A percentile compares a stretch with the other conserved stretches of the same genome.
phyloP scores from a whole-genome alignment of 92 coral and sea anemone species.

The Epizoanthus ramosus region DNA sequence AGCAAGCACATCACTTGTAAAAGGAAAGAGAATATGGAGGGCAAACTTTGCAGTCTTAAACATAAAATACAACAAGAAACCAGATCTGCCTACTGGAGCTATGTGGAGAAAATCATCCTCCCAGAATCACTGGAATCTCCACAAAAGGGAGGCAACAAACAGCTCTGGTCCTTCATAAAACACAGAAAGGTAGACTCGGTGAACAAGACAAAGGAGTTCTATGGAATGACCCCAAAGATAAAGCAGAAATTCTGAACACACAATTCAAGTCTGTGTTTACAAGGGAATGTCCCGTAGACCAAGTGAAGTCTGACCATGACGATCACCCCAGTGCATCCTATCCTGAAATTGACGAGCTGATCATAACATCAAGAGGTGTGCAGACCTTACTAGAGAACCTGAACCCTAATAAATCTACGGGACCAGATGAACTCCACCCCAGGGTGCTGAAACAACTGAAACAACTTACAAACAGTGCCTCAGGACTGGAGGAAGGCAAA shows the following conservation, averaged over 20 bases:
- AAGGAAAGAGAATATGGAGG: conserved; percentile 28
- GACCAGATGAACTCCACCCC: conserved; percentile 29
- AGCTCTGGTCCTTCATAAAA: conserved; percentile 36
- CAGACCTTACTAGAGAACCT: conserved; percentile 38
- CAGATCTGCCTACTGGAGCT: conserved; percentile 36
- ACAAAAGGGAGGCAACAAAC: conserved; percentile 16
- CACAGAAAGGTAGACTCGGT: conserved; percentile 46
- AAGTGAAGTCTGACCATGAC: conserved; percentile 17
- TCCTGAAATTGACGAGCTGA: conserved; percentile 33
- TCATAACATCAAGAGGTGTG: conserved; percentile 44
- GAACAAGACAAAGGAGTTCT: conserved; percentile 25
- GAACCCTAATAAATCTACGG: conserved; percentile 45
- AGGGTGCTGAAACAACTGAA: conserved; percentile 27
- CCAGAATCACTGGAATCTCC: conserved; percentile 3
- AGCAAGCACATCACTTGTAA: conserved; percentile 2
- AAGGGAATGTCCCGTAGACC: background rate
- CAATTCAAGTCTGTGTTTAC: conserved; percentile 40
- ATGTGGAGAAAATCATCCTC: conserved; percentile 11
- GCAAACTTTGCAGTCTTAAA: conserved; percentile 31
- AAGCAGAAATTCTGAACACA: conserved; percentile 41
- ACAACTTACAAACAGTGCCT: conserved; percentile 31
- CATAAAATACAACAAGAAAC: conserved; percentile 33
- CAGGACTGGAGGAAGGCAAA: conserved; percentile 45
- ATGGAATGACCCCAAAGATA: conserved; percentile 36
- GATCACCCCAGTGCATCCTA: conserved; percentile 8